A percentile compares a stretch with the other conserved stretches of the same genome.
phyloP scores from a whole-genome alignment of 2,113 vertebrate species.

The Lepus europaeus region DNA sequence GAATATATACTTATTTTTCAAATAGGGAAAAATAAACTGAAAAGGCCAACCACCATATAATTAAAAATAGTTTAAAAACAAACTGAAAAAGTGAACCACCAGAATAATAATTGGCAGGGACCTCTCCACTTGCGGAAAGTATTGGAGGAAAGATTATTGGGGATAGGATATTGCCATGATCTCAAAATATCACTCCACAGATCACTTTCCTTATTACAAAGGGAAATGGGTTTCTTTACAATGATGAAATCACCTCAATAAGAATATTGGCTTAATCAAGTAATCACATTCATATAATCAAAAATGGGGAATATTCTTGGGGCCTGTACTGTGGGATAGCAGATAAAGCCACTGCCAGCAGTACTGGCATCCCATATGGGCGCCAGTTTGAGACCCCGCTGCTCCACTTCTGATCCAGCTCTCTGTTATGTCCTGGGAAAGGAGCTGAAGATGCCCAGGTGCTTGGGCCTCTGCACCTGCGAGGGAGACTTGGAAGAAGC shows the following conservation, averaged over 20 bases:
- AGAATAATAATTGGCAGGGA: not conserved
- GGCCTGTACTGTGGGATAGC: too few relatives aligned
- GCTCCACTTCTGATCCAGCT: too few relatives aligned
- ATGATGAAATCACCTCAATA: not conserved
- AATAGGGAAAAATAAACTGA: not conserved
- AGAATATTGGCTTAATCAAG: not conserved
- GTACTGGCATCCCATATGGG: too few relatives aligned
- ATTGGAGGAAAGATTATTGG: not conserved
- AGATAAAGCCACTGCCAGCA: too few relatives aligned
- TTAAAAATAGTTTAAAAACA: too few relatives aligned
- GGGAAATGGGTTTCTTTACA: not conserved
- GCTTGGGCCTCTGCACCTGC: too few relatives aligned
- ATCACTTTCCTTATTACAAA: conserved; percentile 9
- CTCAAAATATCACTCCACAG: not conserved
- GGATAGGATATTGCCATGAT: not conserved
- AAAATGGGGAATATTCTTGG: not conserved
- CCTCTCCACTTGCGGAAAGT: not conserved
- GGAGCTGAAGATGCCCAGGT: too few relatives aligned
- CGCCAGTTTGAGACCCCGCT: too few relatives aligned
- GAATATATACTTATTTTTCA: not conserved
- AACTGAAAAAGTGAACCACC: too few relatives aligned
- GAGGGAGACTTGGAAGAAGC: too few relatives aligned
- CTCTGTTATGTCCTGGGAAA: too few relatives aligned
- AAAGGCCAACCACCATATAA: not conserved
- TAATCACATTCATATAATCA: not conserved